Conservation (phyloP, 37 sponge, comb jelly and placozoan genomes). For the Halisarca cf. caerulea region DNA sequence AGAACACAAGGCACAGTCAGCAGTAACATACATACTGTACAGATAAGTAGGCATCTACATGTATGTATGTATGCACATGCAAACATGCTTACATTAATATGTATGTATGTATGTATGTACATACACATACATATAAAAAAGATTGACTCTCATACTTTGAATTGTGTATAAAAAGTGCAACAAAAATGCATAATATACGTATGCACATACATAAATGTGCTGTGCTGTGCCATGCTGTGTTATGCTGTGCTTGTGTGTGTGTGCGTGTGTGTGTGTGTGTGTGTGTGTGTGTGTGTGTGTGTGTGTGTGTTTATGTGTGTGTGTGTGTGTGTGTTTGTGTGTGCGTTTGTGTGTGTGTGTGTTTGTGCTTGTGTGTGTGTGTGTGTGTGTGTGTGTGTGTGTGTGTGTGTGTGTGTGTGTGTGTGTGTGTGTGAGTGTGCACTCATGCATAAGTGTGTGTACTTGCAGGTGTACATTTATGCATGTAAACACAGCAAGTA, state of each 20-base stretch:
- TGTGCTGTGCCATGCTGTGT: too few relatives aligned
- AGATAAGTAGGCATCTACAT: too few relatives aligned
- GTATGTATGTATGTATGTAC: conserved; percentile 11
- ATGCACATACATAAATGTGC: neutral
- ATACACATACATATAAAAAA: neutral
- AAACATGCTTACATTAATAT: neutral
- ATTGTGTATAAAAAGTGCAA: too few relatives aligned
- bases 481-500: too few relatives aligned
- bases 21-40: too few relatives aligned
- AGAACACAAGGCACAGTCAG: too few relatives aligned
- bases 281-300: conserved; percentile 2
- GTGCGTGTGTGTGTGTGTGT: neutral
- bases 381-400: neutral
- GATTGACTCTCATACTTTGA: too few relatives aligned
- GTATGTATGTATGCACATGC: too few relatives aligned
- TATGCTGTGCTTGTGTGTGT: too few relatives aligned
- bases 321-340: neutral
- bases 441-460: neutral
- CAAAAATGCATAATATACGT: too few relatives aligned
- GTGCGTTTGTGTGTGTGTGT: neutral
- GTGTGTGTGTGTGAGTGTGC: neutral
- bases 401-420: neutral
- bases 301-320: neutral
- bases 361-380: conserved; percentile 3
- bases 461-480: neutral